Base-by-base conservation (phyloP, 2,888 invertebrate species). In the Pseudococcus longispinus region DNA sequence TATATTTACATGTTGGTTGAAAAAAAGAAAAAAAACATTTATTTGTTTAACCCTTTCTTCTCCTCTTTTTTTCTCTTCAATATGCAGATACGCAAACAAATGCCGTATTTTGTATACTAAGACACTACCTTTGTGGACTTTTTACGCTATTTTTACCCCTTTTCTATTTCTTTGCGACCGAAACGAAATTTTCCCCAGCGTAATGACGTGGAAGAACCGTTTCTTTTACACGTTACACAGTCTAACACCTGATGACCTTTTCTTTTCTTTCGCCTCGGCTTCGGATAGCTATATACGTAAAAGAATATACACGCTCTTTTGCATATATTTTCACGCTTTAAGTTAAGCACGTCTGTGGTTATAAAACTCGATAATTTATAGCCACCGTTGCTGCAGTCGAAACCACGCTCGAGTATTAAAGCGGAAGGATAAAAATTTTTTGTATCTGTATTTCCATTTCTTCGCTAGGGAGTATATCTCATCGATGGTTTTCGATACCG, bases 291-390 rank as follows among this genome's bases (percentile, higher is more conserved):
- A 20, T 32, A 37, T 55, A 55, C 26, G 26, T 74, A 74, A 42
- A 85, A 29, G 85, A 70, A 85, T 84, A 80, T 80, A 80, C 42
- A 80, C 77, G 37, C 85, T 86, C 77, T 80, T 86, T 86, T 86
- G 86, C 86, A 86, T 86, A 86, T 80, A 86, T 86, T 86, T 86
- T 86, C 77, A 86, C 86, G 86, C 86, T 86, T 86, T 80, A 86
- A 80, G 80, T 77, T 46, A 46, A 80, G 80, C 86, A 55, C 80
- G 80, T 86, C 55, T 77, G 86, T 51, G 86, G 85, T 85, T 86
- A 37, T 37, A 84, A 60, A 84, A 84, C 37, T 77, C n/a, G 85
- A 80, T 86, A 51, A 86, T 86, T 86, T 86, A 86, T 86, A 55
- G 51, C 86, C 74, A 18, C 46, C 46, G 29, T 44, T 85, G 37